These are phyloP conservation scores for Macrobrachium nipponense DNA, from an alignment of 1,140 invertebrate species.

Conservation along the genomic window DNA sequence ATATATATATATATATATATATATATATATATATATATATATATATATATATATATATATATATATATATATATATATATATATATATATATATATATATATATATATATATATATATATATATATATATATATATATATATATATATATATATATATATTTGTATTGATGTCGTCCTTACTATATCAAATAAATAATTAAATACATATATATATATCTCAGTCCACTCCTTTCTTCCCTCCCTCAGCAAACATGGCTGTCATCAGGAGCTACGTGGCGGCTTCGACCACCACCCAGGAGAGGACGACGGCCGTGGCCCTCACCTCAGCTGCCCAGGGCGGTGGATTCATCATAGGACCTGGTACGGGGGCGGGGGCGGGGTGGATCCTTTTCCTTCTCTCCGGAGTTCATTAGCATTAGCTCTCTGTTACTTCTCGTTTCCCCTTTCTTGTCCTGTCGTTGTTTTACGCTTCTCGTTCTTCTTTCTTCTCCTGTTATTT, in stretches of 20 bases:
- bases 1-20: neutral
- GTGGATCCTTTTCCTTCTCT: neutral
- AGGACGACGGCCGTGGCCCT: constrained; percentile 86
- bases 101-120: constrained; percentile 12
- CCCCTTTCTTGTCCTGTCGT: no score
- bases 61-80: no score
- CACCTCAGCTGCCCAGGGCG: constrained; percentile 86
- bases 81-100: neutral
- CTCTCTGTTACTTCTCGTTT: no score
- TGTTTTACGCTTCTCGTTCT: no score
- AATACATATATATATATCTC: constrained; percentile 1
- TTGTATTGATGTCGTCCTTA: no score
- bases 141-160: no score
- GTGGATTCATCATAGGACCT: constrained; percentile 90
- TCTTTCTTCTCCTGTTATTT: no score
- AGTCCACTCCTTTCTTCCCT: constrained; percentile 23
- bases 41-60: no score
- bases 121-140: neutral
- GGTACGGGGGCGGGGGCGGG: no score
- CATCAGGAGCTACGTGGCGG: constrained; percentile 86
- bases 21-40: neutral
- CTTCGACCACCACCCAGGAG: constrained; percentile 83
- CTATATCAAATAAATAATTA: no score
- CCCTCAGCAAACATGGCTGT: constrained; percentile 85
- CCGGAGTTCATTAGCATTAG: no score